These are phyloP conservation scores for Drosophila watanabei DNA, from an alignment of 1,140 invertebrate species.

Conservation along the genomic window DNA sequence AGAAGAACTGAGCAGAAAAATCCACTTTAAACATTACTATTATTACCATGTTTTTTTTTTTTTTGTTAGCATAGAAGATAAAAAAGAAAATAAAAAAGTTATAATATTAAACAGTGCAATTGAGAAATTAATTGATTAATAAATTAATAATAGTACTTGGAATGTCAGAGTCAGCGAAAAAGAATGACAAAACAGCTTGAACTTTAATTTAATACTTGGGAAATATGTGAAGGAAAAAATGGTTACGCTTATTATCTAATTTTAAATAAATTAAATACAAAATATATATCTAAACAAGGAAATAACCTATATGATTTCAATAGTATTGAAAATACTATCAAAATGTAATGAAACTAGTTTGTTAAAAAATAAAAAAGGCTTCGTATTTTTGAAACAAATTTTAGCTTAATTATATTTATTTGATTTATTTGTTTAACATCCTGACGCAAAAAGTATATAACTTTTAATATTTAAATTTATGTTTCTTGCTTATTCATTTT, in stretches of 20 bases:
- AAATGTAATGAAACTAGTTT: not conserved
- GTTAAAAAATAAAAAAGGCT: too few relatives aligned
- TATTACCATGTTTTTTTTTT: constrained; percentile 11
- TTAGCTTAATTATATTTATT: not conserved
- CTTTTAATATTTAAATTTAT: too few relatives aligned
- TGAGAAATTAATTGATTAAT: not conserved
- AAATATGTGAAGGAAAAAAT: too few relatives aligned
- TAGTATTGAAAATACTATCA: not conserved
- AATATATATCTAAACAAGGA: too few relatives aligned
- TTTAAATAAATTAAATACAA: not conserved
- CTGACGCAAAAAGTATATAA: too few relatives aligned
- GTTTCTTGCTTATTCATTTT: not conserved
- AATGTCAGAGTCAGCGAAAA: not conserved
- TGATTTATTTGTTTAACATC: too few relatives aligned
- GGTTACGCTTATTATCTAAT: too few relatives aligned
- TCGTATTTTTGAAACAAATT: not conserved
- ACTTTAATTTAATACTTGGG: too few relatives aligned
- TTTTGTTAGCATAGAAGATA: constrained; percentile 2
- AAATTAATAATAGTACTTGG: not conserved
- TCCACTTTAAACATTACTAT: not conserved
- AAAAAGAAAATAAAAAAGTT: not conserved
- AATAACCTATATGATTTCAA: too few relatives aligned
- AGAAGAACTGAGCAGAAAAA: constrained; percentile 18
- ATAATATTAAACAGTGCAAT: not conserved
- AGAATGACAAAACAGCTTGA: not conserved